phyloP scores from a whole-genome alignment of 35 echinoderm and acorn worm genomes.

The Hemicentrotus pulcherrimus region DNA sequence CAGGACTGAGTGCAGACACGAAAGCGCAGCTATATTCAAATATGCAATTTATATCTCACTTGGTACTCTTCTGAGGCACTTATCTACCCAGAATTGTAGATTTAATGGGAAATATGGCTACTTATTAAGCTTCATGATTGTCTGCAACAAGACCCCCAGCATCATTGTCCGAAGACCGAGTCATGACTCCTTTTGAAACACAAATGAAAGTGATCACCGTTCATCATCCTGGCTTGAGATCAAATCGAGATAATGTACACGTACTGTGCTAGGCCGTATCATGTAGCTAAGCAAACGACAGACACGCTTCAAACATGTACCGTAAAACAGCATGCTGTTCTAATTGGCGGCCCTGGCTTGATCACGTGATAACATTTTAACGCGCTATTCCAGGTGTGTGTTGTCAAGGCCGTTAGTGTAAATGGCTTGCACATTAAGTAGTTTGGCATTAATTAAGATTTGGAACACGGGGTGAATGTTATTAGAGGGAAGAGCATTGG shows the following conservation, averaged over 20 bases:
- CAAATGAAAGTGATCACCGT: neutral
- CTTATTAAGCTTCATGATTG: neutral
- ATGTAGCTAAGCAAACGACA: neutral
- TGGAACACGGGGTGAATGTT: neutral
- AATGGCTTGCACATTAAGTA: neutral
- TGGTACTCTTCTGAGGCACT: neutral
- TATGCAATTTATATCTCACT: neutral
- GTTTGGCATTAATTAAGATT: neutral
- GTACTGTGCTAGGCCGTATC: neutral
- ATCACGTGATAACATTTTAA: neutral
- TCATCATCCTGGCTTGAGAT: neutral
- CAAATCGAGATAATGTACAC: neutral
- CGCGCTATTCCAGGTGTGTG: neutral
- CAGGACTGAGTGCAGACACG: neutral
- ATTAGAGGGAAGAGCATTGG: neutral
- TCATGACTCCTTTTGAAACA: neutral
- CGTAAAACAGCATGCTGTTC: neutral
- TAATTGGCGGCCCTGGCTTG: neutral
- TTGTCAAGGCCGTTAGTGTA: neutral
- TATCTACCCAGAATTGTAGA: neutral
- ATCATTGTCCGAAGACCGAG: neutral
- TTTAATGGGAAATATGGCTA: neutral
- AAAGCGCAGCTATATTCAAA: neutral
- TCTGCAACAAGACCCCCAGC: neutral
- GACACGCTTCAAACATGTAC: neutral